Evolutionary conservation across 2,113 vertebrate genomes (phyloP), one percentile per base, ranked within the genome.

Genomic region (Scomber scombrus): DNA sequence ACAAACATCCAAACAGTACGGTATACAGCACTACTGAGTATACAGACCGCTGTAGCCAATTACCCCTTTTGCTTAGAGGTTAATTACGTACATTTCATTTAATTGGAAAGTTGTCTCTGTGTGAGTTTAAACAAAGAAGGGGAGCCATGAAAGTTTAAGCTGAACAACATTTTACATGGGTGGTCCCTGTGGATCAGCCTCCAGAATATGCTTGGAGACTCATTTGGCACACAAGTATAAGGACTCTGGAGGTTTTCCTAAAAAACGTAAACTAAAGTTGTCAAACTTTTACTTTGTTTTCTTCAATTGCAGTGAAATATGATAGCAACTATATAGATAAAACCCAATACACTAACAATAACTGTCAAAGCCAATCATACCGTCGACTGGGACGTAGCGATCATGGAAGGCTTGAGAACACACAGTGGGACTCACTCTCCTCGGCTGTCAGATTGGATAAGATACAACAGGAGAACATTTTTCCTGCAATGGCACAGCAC

Each of bases 51-150:
- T 19, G 19, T 54, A 0, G 18, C 19, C 18, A 18, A 54, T 54
- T 54, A 54, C 52, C 52, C 52, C 52, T 54, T 54, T 54, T 54
- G 18, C 52, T 54, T 19, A 18, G 9, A 18, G 52, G 52, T 54
- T 54, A 54, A 54, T 54, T 54, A 54, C 18, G n/a, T 21, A 54
- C 52, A 54, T 18, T 54, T 54, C 18, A 21, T 54, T 54, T 54
- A 54, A 54, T 54, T 54, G 19, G 52, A 54, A 54, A 54, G 52
- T 18, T 54, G 52, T 54, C 52, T 54, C 52, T 19, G 19, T n/a
- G 52, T 18, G 52, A 54, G 19, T 18, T n/a, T 40, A 9, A 18
- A 54, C 52, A 54, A 54, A 54, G 19, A 19, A 10, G 52, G n/a
- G 52, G 52, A n/a, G 52, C 14, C 18, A 19, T 54, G 23, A n/a